Percentiles rank a stretch among this genome's conserved stretches.
Conservation (phyloP, 2,113 vertebrate species). For the Lycaon pictus region DNA sequence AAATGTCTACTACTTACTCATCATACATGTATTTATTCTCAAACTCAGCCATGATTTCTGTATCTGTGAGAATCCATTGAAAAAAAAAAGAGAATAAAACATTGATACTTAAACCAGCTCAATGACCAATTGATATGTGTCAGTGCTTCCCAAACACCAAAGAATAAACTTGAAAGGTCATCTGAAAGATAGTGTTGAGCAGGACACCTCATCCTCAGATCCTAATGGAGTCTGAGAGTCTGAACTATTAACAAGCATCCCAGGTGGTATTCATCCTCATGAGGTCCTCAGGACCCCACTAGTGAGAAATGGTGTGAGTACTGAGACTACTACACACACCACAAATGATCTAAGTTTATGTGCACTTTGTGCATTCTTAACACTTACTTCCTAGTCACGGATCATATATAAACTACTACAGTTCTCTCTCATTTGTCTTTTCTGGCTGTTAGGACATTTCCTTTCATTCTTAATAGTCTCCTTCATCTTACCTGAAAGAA, state of each 20-base stretch:
- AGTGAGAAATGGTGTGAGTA: neutral
- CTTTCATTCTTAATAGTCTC: neutral
- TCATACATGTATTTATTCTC: neutral
- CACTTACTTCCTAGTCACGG: neutral
- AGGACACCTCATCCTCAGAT: neutral
- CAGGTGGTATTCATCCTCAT: neutral
- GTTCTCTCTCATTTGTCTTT: neutral
- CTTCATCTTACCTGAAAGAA: conserved; percentile 65
- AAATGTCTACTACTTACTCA: conserved; percentile 73
- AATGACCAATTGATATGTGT: neutral
- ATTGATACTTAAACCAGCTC: neutral
- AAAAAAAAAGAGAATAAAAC: conserved; percentile 64
- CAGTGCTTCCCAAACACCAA: neutral
- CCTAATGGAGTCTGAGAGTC: neutral
- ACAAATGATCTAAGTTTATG: neutral
- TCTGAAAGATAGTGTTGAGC: neutral
- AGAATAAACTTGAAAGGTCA: neutral
- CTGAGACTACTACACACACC: neutral
- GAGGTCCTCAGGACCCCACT: too few relatives aligned
- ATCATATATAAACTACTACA: neutral
- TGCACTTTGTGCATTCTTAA: neutral
- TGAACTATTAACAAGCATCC: neutral
- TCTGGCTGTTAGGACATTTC: neutral
- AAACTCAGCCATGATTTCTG: neutral
- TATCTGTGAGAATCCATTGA: conserved; percentile 44